phyloP scores from a whole-genome alignment of 2,113 vertebrate species.

The Arenaria interpres region DNA sequence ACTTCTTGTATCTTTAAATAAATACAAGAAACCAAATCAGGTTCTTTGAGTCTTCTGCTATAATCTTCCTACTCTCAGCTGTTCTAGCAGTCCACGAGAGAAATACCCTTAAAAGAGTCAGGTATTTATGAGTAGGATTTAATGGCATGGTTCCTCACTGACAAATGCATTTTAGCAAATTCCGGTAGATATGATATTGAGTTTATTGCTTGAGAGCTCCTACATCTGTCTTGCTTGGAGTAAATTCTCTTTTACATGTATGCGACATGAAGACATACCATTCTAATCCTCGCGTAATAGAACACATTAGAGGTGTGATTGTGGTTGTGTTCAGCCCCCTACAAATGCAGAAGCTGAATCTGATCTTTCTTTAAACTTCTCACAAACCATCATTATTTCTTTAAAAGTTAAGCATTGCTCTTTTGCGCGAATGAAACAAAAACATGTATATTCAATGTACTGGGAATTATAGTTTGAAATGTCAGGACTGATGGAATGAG shows the following conservation, averaged over 20 bases:
- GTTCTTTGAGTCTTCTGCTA: neutral
- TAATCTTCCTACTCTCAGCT: neutral
- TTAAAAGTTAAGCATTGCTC: neutral
- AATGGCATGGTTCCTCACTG: neutral
- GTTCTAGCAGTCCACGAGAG: neutral
- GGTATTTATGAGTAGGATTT: neutral
- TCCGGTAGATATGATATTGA: neutral
- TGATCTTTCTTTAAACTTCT: slow-evolving; percentile 13
- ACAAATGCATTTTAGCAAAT: slow-evolving; percentile 20
- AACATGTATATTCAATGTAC: slow-evolving; percentile 36
- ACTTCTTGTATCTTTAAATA: neutral
- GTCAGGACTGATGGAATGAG: slow-evolving; percentile 36
- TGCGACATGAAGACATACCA: neutral
- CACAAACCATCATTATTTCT: slow-evolving; percentile 7
- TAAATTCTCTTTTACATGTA: neutral
- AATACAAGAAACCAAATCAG: neutral
- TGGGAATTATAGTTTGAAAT: slow-evolving; percentile 34
- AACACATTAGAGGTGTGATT: neutral
- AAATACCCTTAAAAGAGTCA: neutral
- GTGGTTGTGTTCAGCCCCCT: neutral
- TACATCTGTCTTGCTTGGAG: neutral
- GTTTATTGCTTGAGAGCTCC: neutral
- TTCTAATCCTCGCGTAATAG: neutral
- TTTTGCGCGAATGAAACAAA: slow-evolving; percentile 13
- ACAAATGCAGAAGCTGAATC: neutral